A percentile compares a stretch with the other conserved stretches of the same genome.
Conservation (phyloP, 2,888 invertebrate species). For the Heliconius erato region DNA sequence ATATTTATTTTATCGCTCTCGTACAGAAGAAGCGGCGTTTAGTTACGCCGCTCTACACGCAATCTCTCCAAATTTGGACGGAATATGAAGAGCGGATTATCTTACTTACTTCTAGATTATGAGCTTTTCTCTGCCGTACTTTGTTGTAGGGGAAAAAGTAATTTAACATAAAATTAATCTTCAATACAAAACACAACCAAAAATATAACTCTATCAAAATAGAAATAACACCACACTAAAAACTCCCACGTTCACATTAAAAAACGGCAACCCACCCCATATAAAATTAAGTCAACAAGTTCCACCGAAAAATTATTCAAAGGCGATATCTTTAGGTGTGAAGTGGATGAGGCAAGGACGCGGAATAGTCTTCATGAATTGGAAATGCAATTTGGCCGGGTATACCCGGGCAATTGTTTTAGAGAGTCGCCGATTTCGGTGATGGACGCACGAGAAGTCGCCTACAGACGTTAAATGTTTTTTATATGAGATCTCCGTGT, state of each 20-base stretch:
- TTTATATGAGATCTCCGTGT: constrained; percentile 48
- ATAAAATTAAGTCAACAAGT: constrained; percentile 86
- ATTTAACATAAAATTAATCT: too few species aligned
- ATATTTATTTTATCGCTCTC: too few species aligned
- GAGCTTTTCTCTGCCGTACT: too few species aligned
- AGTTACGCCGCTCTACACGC: too few species aligned
- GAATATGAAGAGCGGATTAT: too few species aligned
- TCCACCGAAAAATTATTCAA: constrained; percentile 82
- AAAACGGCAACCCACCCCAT: constrained; percentile 65
- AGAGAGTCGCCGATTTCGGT: constrained; percentile 69
- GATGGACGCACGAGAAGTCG: constrained; percentile 59
- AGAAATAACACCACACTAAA: constrained; percentile 42
- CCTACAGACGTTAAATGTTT: constrained; percentile 49
- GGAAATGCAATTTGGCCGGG: constrained; percentile 83
- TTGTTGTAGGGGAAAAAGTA: too few species aligned
- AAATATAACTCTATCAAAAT: neutral
- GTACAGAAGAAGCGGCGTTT: too few species aligned
- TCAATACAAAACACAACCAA: neutral
- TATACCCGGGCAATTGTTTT: constrained; percentile 78
- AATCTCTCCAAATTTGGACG: too few species aligned
- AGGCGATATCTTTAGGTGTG: constrained; percentile 70
- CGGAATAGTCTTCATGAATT: constrained; percentile 82
- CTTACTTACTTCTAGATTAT: too few species aligned
- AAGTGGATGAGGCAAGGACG: constrained; percentile 51
- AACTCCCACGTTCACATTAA: constrained; percentile 46